Base-by-base conservation (phyloP, 2,888 invertebrate genomes). In the Ornithoptera alexandrae region DNA sequence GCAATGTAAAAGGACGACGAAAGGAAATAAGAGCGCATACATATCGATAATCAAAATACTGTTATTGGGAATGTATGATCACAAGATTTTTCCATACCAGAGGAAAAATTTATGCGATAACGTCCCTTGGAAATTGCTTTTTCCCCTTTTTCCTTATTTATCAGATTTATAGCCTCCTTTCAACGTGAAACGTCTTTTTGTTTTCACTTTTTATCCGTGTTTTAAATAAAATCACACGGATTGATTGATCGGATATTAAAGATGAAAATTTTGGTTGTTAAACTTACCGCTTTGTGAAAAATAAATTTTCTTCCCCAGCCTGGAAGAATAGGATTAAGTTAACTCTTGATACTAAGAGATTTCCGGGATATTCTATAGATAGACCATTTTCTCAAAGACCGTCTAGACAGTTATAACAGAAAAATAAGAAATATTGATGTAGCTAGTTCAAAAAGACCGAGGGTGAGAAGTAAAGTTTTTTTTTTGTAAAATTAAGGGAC, bases 71-170 rank as follows among this genome's bases (percentile, higher is more conserved):
- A 79, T 86, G 84, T 87, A 85, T 85, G 86, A 85, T 84, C 86
- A 87, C 83, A 83, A 83, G 86, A 86, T 87, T 89, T 89, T 88
- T 87, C 87, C 89, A 90, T 89, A 89, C 86, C 87, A 84, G 81
- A 82, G 84, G 30, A 87, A 85, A 89, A 89, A 90, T 90, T 89
- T 90, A 88, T 88, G 86, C 82, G 90, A 90, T 90, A 90, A 87
- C 89, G 88, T 81, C 81, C 76, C 74, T 73, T 78, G 87, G 81
- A 89, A 89, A 90, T 89, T 89, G 90, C 85, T 87, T 89, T 88
- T 82, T 88, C 84, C 84, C 84, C 85, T 85, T 88, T 86, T 84
- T 74, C 85, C 83, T 83, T 83, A 87, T 87, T 86, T 83, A 87
- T 68, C 53, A 68, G 64, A 90, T 89, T 90, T 90, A 90, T 90